A percentile compares a stretch with the other conserved stretches of the same genome.
These are phyloP conservation scores for Carcinoscorpius rotundicauda DNA, from an alignment of 1,140 invertebrate species.

Conservation along the genomic window DNA sequence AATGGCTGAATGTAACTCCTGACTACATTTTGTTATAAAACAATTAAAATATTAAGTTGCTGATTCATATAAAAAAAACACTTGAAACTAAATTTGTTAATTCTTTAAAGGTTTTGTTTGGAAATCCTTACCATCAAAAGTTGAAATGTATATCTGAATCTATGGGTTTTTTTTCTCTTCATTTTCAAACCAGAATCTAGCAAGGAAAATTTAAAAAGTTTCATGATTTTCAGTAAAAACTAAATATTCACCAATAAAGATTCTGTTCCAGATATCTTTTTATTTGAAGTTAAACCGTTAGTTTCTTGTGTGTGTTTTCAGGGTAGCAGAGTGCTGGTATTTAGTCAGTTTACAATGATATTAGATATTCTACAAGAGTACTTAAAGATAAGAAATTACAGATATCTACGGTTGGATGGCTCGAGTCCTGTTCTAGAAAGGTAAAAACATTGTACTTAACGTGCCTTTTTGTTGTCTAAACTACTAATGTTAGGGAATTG, in stretches of 20 bases:
- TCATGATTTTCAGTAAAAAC: neutral
- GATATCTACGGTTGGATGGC: slow-evolving; percentile 54
- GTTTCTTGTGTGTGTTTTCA: slow-evolving; percentile 7
- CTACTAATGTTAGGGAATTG: too few relatives aligned
- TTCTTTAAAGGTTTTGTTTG: too few relatives aligned
- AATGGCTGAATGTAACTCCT: too few relatives aligned
- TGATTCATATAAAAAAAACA: too few relatives aligned
- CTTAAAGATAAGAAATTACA: slow-evolving; percentile 14
- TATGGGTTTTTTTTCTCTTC: neutral
- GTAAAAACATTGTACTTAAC: slow-evolving; percentile 1
- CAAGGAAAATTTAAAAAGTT: neutral
- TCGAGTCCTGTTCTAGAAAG: slow-evolving; percentile 79
- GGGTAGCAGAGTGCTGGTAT: slow-evolving; percentile 65
- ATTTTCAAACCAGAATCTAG: neutral
- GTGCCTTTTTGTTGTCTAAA: too few relatives aligned
- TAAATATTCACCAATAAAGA: neutral
- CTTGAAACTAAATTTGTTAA: too few relatives aligned
- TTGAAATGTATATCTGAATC: neutral
- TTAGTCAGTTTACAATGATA: slow-evolving; percentile 96
- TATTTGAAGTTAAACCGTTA: slow-evolving; percentile 4
- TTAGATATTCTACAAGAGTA: slow-evolving; percentile 72
- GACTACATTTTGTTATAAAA: too few relatives aligned
- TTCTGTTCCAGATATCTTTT: neutral
- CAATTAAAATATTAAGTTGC: too few relatives aligned
- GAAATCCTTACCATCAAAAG: too few relatives aligned